Conservation (phyloP, 2,888 invertebrate species). For the Cerceris rybyensis region DNA sequence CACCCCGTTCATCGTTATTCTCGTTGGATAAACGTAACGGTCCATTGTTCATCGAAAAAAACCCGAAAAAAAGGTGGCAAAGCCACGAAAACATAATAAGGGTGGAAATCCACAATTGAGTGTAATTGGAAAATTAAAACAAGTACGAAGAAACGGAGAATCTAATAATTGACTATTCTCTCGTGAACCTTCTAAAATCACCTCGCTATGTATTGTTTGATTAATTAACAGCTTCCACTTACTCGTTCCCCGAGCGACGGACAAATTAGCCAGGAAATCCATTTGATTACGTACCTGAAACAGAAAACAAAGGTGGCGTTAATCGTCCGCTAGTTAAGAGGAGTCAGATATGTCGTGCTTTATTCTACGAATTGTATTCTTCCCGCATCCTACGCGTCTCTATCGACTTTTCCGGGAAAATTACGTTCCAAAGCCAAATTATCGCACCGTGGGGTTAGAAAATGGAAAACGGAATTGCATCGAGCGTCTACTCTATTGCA, state of each 20-base stretch:
- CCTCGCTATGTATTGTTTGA: slow-evolving; percentile 1
- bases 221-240: slow-evolving; percentile 38
- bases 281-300: slow-evolving; percentile 61
- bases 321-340: slow-evolving; percentile 29
- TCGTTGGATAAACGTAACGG: slow-evolving; percentile 15
- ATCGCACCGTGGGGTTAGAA: slow-evolving; percentile 31
- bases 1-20: slow-evolving; percentile 13
- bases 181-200: not conserved
- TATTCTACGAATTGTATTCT: slow-evolving; percentile 10
- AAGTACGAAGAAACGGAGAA: too few species aligned
- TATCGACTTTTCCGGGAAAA: not conserved
- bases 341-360: not conserved
- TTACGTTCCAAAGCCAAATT: slow-evolving; percentile 27
- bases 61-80: not conserved
- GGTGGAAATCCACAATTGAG: too few species aligned
- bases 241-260: slow-evolving; percentile 32
- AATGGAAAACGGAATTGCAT: slow-evolving; percentile 36
- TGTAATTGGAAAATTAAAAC: too few species aligned
- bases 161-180: not conserved
- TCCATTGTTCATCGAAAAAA: not conserved
- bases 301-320: slow-evolving; percentile 43
- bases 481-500: slow-evolving; percentile 31
- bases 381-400: slow-evolving; percentile 4
- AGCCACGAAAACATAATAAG: not conserved
- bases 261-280: slow-evolving; percentile 9